Conservation (phyloP, 2,113 vertebrate genomes). For the Phalacrocorax pelagicus region DNA sequence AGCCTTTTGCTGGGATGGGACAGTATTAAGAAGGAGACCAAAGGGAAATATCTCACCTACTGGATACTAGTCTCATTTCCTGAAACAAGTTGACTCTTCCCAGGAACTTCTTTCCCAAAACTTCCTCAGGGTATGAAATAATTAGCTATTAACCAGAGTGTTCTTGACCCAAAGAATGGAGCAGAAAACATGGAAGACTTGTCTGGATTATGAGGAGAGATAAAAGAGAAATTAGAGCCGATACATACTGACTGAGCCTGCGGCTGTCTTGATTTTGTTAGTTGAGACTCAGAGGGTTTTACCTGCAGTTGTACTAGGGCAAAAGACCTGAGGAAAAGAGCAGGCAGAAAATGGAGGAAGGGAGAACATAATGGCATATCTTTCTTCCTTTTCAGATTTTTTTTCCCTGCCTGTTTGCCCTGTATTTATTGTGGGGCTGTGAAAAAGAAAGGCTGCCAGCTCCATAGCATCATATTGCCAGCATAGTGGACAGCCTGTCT, state of each 20-base stretch:
- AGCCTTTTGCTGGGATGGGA: neutral
- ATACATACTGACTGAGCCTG: fast-evolving
- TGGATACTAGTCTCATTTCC: slow-evolving; percentile 21
- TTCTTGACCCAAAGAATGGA: slow-evolving; percentile 19
- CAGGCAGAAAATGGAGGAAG: neutral
- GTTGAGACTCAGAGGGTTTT: neutral
- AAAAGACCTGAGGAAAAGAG: neutral
- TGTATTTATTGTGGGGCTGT: neutral
- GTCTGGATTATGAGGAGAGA: neutral
- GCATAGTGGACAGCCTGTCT: neutral
- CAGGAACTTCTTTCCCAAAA: neutral
- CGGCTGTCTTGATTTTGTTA: neutral
- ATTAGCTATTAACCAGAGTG: slow-evolving; percentile 30
- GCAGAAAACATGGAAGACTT: neutral
- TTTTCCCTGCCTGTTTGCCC: neutral
- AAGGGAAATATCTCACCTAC: slow-evolving; percentile 23
- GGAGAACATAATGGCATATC: neutral
- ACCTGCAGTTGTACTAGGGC: neutral
- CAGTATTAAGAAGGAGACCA: neutral
- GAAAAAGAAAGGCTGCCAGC: neutral
- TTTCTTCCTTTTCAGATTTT: neutral
- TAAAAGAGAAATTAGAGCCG: neutral
- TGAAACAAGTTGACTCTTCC: slow-evolving; percentile 2
- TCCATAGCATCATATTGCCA: neutral
- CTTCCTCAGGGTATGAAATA: slow-evolving; percentile 44